Evolutionary conservation across 92 coral and sea anemone genomes (phyloP).

Genomic region (Desmophyllum pertusum): DNA sequence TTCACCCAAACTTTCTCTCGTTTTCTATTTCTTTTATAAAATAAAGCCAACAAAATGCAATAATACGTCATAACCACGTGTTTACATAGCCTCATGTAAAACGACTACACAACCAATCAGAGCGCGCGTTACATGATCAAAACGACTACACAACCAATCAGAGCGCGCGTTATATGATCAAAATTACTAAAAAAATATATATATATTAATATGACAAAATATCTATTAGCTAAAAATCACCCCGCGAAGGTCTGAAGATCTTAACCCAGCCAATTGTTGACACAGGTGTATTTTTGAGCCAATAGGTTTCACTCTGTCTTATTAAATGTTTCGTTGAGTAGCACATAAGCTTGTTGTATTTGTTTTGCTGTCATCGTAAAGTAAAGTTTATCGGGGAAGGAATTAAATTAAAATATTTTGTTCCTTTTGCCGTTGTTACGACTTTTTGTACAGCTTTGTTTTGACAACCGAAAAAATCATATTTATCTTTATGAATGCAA

Average conservation of each 20-base stretch:
- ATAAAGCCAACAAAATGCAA: too few species aligned
- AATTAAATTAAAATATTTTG: not conserved
- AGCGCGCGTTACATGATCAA: too few species aligned
- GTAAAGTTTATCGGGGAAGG: not conserved
- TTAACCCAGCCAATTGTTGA: not conserved
- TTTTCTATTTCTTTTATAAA: too few species aligned
- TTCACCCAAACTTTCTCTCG: too few species aligned
- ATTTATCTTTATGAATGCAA: not conserved
- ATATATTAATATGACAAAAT: too few species aligned
- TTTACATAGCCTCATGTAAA: too few species aligned
- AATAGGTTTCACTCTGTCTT: not conserved
- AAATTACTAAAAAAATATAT: too few species aligned
- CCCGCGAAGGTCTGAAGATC: not conserved
- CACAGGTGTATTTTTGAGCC: slow-evolving; percentile 5
- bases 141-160: too few species aligned
- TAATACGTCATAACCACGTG: too few species aligned
- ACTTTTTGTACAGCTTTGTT: not conserved
- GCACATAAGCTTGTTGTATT: not conserved
- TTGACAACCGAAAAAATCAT: not conserved
- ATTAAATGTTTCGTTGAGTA: not conserved
- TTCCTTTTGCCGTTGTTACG: not conserved
- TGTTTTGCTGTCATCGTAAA: not conserved
- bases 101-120: too few species aligned
- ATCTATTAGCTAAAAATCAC: not conserved
- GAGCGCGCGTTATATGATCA: too few species aligned